Evolutionary conservation across 2,888 invertebrate genomes (phyloP).

Genomic region (Punctoribates punctum): DNA sequence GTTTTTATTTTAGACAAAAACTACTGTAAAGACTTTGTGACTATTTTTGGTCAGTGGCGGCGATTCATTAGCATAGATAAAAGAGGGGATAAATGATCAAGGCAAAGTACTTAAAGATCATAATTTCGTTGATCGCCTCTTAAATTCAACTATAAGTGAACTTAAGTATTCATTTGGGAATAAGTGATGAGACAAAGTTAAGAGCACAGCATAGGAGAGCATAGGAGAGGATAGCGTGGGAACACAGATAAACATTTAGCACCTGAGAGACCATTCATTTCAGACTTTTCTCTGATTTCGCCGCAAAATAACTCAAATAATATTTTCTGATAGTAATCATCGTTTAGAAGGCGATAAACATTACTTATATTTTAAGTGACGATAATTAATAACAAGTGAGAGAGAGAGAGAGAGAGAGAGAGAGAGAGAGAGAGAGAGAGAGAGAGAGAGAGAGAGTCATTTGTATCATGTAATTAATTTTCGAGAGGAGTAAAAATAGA

Average conservation of each 20-base stretch:
- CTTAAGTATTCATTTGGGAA: slow-evolving; percentile 31
- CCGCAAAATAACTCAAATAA: slow-evolving; percentile 14
- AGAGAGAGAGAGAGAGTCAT: slow-evolving; percentile 6
- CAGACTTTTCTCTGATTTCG: not conserved
- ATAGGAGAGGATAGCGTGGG: slow-evolving; percentile 27
- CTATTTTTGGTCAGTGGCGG: no score
- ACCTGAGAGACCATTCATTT: slow-evolving; percentile 3
- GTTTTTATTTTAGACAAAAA: no score
- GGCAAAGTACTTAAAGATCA: no score
- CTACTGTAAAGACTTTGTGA: no score
- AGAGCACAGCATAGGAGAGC: no score
- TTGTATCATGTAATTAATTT: not conserved
- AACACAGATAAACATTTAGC: slow-evolving; percentile 30
- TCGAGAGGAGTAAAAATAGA: not conserved
- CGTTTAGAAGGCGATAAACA: not conserved
- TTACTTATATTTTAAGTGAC: not conserved
- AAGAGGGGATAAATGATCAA: no score
- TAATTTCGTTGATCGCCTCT: not conserved
- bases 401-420: slow-evolving; percentile 6
- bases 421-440: slow-evolving; percentile 19
- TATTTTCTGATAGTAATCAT: not conserved
- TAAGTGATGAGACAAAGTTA: slow-evolving; percentile 13
- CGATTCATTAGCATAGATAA: no score
- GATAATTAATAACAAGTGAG: slow-evolving; percentile 12
- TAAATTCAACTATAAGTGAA: not conserved